Percentiles rank a stretch among this genome's conserved stretches.
phyloP scores from a whole-genome alignment of 2,797 vertebrate species.

The Syncerus caffer region DNA sequence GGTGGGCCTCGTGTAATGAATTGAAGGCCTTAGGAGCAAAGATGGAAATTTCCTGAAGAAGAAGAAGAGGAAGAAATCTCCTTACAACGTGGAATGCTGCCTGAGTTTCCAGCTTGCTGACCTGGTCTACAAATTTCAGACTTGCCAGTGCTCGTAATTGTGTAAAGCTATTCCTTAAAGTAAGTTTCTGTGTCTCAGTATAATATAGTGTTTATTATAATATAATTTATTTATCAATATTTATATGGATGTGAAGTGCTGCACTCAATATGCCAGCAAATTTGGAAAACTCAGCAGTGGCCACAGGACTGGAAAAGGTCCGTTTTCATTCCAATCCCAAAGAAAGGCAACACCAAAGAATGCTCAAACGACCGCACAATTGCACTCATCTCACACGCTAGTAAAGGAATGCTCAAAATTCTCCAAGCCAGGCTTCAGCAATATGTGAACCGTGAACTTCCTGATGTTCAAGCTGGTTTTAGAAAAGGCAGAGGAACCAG shows the following conservation, averaged over 20 bases:
- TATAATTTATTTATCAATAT: background rate
- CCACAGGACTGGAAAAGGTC: too few relatives aligned
- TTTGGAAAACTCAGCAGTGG: too few relatives aligned
- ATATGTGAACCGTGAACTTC: too few relatives aligned
- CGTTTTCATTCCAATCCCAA: too few relatives aligned
- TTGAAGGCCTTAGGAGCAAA: background rate
- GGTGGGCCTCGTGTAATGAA: background rate
- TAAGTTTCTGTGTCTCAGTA: background rate
- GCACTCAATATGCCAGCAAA: too few relatives aligned
- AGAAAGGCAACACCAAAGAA: too few relatives aligned
- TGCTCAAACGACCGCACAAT: too few relatives aligned
- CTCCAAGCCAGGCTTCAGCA: too few relatives aligned
- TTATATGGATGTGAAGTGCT: background rate
- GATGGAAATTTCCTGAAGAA: background rate
- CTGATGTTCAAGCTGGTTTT: too few relatives aligned
- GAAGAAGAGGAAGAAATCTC: background rate
- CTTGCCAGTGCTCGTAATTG: background rate
- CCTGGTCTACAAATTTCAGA: background rate
- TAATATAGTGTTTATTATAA: background rate
- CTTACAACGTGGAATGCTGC: background rate
- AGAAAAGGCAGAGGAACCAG: too few relatives aligned
- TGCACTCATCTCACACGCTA: too few relatives aligned
- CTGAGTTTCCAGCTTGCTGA: background rate
- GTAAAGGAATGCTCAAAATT: too few relatives aligned
- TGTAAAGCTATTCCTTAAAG: background rate